Percentiles rank a stretch among this genome's conserved stretches.
phyloP scores from a whole-genome alignment of 2,888 invertebrate species.

The Chrysopilus asiliformis region DNA sequence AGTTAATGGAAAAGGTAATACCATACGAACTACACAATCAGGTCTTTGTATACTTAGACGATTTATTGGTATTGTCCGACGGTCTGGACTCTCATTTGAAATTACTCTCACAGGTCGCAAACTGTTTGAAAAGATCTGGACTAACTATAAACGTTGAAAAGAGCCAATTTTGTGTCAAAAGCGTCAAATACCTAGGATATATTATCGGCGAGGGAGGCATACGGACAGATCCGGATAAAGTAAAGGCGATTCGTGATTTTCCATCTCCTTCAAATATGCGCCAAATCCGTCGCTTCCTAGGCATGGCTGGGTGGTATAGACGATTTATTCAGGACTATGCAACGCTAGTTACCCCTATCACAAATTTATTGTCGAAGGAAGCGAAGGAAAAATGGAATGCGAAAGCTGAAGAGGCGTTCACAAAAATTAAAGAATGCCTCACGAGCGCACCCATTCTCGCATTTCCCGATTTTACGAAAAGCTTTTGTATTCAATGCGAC shows the following conservation, averaged over 20 bases:
- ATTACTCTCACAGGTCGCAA: not conserved
- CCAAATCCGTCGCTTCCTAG: not conserved
- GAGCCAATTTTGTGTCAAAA: too few species aligned
- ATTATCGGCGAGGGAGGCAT: not conserved
- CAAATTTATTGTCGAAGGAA: not conserved
- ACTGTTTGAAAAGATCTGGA: not conserved
- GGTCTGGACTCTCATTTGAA: not conserved
- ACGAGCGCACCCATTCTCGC: constrained; percentile 9
- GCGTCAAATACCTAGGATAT: not conserved
- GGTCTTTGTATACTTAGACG: not conserved
- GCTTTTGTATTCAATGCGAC: constrained; percentile 12
- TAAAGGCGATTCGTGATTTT: not conserved
- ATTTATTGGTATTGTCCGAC: not conserved
- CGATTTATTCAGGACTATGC: not conserved
- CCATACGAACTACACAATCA: not conserved
- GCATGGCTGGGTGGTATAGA: not conserved
- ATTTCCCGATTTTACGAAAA: constrained; percentile 9
- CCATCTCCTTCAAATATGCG: not conserved
- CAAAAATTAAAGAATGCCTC: constrained; percentile 5
- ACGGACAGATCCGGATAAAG: not conserved
- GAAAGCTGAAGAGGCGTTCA: not conserved
- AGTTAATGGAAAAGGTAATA: constrained; percentile 4
- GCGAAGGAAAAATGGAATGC: not conserved
- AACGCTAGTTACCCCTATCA: constrained; percentile 3
- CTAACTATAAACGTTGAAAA: too few species aligned